Evolutionary conservation across 2,888 invertebrate genomes (phyloP).

Genomic region (Ichneumoninae sp.): DNA sequence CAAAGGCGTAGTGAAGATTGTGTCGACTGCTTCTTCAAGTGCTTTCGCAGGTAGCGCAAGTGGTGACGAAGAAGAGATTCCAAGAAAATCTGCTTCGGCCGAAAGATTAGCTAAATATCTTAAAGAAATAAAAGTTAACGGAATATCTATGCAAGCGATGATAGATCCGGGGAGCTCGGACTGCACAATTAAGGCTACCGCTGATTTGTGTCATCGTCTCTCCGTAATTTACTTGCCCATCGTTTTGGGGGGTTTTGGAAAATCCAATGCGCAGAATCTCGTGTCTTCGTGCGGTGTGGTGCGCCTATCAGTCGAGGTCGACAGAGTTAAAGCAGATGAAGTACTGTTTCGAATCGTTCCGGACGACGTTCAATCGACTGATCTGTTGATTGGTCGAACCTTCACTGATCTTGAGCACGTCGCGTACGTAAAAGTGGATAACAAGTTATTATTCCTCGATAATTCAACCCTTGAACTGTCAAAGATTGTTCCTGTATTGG

Average conservation of each 20-base stretch:
- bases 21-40: conserved; percentile 5
- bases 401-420: conserved; percentile 66
- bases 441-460: conserved; percentile 1
- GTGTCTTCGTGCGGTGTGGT: conserved; percentile 49
- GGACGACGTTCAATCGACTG: conserved; percentile 66
- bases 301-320: conserved; percentile 50
- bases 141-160: conserved; percentile 28
- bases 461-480: background rate
- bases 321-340: conserved; percentile 57
- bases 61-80: background rate
- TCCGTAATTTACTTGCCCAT: background rate
- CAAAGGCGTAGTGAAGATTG: conserved; percentile 5
- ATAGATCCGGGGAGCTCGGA: conserved; percentile 20
- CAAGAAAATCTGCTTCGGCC: background rate
- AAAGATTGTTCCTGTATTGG: background rate
- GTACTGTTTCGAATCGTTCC: conserved; percentile 67
- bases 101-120: conserved; percentile 52
- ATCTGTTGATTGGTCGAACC: conserved; percentile 67
- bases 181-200: conserved; percentile 50
- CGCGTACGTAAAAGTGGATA: conserved; percentile 59
- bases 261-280: background rate
- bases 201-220: conserved; percentile 19
- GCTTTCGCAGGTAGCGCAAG: background rate
- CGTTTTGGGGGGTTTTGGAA: conserved; percentile 51
- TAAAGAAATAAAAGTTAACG: conserved; percentile 42